Percentiles rank a stretch among this genome's conserved stretches.
Conservation (phyloP, 2,113 vertebrate genomes). For the Picathartes gymnocephalus region DNA sequence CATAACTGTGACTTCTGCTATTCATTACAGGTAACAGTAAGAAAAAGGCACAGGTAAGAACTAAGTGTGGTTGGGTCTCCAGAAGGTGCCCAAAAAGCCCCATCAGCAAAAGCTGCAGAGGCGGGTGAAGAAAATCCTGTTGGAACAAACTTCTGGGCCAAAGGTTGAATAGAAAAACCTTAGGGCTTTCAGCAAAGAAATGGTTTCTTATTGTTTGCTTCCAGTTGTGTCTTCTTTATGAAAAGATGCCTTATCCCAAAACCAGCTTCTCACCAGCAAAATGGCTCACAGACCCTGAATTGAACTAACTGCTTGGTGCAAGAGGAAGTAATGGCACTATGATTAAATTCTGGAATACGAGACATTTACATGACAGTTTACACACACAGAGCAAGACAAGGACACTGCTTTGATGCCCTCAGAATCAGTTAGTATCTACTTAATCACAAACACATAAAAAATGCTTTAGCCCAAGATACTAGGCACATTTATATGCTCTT, state of each 20-base stretch:
- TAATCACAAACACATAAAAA: not conserved
- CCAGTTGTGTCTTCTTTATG: not conserved
- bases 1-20: not conserved
- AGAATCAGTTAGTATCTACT: not conserved
- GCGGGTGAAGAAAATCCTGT: not conserved
- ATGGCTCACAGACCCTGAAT: not conserved
- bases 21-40: not conserved
- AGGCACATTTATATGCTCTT: not conserved
- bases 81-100: not conserved
- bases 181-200: not conserved
- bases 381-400: not conserved
- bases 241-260: not conserved
- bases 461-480: not conserved
- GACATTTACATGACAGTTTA: not conserved
- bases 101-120: not conserved
- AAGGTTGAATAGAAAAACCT: not conserved
- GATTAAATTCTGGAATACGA: not conserved
- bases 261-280: not conserved
- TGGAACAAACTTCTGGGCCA: not conserved
- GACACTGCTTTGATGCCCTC: not conserved
- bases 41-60: not conserved
- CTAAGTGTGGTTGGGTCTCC: not conserved
- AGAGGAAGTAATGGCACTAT: not conserved
- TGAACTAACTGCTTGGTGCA: not conserved
- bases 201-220: not conserved